Percentiles rank a stretch among this genome's conserved stretches.
Conservation (phyloP, 2,113 vertebrate genomes). For the Puma concolor region DNA sequence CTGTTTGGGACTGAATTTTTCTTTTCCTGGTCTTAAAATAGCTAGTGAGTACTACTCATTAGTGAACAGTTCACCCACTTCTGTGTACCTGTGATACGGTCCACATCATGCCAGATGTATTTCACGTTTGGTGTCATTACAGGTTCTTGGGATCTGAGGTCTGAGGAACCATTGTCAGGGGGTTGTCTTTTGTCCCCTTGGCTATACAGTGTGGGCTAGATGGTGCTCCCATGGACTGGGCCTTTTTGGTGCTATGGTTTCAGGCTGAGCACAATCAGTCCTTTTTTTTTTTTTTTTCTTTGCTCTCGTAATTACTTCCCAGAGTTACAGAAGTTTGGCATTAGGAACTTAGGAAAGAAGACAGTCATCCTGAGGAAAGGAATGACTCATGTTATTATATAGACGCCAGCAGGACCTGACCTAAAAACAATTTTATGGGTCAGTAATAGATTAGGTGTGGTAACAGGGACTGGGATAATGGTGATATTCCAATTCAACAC, state of each 20-base stretch:
- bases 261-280: not conserved
- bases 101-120: not conserved
- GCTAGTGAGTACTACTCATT: not conserved
- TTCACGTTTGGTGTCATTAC: not conserved
- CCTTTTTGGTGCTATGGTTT: not conserved
- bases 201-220: not conserved
- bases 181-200: not conserved
- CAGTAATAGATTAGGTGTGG: not conserved
- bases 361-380: not conserved
- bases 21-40: not conserved
- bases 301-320: not conserved
- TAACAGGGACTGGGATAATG: not conserved
- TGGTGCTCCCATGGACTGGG: rapidly evolving
- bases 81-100: not conserved
- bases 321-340: not conserved
- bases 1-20: not conserved
- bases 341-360: not conserved
- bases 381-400: not conserved
- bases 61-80: not conserved
- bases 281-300: not conserved
- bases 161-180: not conserved
- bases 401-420: not conserved
- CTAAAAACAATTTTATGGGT: not conserved
- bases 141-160: not conserved
- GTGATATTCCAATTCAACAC: not conserved